Conservation (phyloP, 2,888 invertebrate species). For the Odontothrips loti region DNA sequence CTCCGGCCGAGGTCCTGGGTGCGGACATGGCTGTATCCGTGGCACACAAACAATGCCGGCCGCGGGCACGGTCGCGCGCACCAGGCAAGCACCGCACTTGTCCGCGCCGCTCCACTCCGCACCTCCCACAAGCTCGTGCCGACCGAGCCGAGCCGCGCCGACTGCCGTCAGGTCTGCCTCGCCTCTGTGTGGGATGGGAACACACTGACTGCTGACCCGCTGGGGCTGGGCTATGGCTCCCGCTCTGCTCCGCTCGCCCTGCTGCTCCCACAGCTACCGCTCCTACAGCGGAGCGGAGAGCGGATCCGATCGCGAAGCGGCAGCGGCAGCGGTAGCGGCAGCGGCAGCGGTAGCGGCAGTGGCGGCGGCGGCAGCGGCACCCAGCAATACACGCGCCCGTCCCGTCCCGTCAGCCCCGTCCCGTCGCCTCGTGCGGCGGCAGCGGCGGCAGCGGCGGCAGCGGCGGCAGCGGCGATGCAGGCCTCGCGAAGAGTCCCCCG, state of each 20-base stretch:
- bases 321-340: not conserved
- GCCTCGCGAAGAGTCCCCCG: too few species aligned
- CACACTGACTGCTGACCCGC: slow-evolving; percentile 8
- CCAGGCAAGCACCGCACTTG: not conserved
- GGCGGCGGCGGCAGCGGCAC: not conserved
- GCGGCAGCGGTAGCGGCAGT: not conserved
- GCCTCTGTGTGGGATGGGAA: not conserved
- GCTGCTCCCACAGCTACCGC: too few species aligned
- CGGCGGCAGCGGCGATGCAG: not conserved
- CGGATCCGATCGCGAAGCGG: too few species aligned
- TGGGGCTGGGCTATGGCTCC: not conserved
- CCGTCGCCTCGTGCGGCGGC: too few species aligned
- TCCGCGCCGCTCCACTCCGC: not conserved
- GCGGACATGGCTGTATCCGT: not conserved
- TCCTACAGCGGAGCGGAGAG: too few species aligned
- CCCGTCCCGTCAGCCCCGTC: too few species aligned
- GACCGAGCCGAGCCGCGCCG: not conserved
- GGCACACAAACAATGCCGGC: not conserved
- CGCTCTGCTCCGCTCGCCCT: too few species aligned
- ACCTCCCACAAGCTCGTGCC: not conserved
- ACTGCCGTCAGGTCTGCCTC: not conserved
- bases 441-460: not conserved
- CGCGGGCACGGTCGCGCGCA: not conserved
- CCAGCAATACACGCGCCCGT: too few species aligned
- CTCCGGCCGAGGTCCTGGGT: not conserved